A percentile compares a stretch with the other conserved stretches of the same genome.
These are phyloP conservation scores for Heterodera schachtii DNA, from an alignment of 1,140 invertebrate genomes.

Conservation along the genomic window DNA sequence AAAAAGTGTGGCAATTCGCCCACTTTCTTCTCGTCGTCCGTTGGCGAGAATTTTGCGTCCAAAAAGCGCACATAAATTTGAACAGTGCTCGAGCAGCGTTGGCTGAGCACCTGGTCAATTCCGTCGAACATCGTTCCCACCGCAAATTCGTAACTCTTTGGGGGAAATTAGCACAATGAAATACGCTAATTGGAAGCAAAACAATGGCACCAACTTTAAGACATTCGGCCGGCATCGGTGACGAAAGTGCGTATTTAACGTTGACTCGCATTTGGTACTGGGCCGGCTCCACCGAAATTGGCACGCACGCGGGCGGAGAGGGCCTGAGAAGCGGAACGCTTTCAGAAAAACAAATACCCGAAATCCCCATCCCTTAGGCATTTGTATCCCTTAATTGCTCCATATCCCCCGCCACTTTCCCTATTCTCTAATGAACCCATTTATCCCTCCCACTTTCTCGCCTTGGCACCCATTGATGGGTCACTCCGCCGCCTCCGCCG, in stretches of 20 bases:
- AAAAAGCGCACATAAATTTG: slow-evolving; percentile 79
- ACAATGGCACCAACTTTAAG: slow-evolving; percentile 70
- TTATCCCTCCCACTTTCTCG: too few relatives aligned
- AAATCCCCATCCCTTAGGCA: neutral
- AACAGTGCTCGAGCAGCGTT: slow-evolving; percentile 83
- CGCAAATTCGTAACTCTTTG: slow-evolving; percentile 77
- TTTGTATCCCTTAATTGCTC: too few relatives aligned
- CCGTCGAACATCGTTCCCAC: slow-evolving; percentile 78
- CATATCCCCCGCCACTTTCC: too few relatives aligned
- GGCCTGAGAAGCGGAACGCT: neutral
- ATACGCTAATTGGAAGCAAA: neutral
- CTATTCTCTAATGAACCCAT: too few relatives aligned
- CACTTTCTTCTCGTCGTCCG: slow-evolving; percentile 43
- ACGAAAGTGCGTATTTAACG: slow-evolving; percentile 85
- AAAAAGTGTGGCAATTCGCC: neutral
- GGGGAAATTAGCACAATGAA: neutral
- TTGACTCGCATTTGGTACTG: slow-evolving; percentile 85
- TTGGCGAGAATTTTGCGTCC: slow-evolving; percentile 81
- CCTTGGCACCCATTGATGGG: neutral
- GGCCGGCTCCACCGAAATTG: slow-evolving; percentile 77
- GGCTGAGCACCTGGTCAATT: slow-evolving; percentile 80
- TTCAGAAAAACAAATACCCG: neutral
- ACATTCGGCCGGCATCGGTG: slow-evolving; percentile 80
- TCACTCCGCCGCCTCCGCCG: slow-evolving; percentile 27
- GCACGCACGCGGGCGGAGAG: slow-evolving; percentile 54